Base-by-base conservation (phyloP, 2,113 vertebrate species). In the Gambusia affinis region DNA sequence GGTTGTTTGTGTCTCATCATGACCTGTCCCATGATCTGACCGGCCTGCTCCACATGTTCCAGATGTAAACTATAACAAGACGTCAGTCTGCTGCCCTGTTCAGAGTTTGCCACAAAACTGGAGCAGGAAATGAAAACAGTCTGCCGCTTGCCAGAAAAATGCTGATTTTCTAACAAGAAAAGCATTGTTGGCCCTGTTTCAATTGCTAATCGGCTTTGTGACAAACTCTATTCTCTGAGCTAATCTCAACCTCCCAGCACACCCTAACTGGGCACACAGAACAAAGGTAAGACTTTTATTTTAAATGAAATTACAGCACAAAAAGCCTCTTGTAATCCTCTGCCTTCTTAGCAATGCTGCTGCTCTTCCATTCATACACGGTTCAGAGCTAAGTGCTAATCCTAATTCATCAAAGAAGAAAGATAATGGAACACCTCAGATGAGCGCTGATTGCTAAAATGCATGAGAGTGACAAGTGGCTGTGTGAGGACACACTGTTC, bases 281-380 rank as follows among this genome's bases (percentile, higher is more conserved):
- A 93, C 91, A 93, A 92, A 93, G 93, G 92, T 93, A 92, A 84
- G 83, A 91, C 80, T 92, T 89, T 87, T 57, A 57, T 91, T 90
- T 83, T 89, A 92, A 93, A 92, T 92, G 91, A 89, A 87, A 92
- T 92, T 88, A 88, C 66, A 85, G 62, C 61, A 79, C 79, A 83
- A 80, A 92, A 93, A 94, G 84, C 88, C 79, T 67, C 84, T 81
- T 93, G 92, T 94, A 94, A 94, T 94, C 91, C 91, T 83, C 76
- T 65, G 83, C 81, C 77, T 76, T 91, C 77, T 88, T 85, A 83
- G 82, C 65, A 35, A 17, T 83, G 78, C 79, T 76, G 73, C 75
- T 80, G 75, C 82, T 82, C 75, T 73, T 83, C 60, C 78, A 73
- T 84, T 84, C 75, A 86, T 31, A 79, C 28, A 35, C 76, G 76